Evolutionary conservation across 2,888 invertebrate genomes (phyloP).

Genomic region (Gymnoscelis rufifasciata): DNA sequence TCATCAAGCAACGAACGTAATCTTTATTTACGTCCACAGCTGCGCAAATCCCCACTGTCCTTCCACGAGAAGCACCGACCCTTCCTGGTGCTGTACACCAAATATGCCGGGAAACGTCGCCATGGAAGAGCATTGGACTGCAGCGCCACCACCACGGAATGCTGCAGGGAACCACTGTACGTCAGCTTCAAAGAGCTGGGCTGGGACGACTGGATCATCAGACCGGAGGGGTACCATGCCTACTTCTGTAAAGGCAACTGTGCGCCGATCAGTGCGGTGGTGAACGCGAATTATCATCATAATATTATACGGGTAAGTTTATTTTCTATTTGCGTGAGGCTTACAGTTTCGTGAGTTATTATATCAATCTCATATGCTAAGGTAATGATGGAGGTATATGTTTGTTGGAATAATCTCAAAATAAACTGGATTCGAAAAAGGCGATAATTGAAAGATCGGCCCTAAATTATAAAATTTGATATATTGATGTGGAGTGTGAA

Average conservation of each 20-base stretch:
- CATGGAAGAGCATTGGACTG: slow-evolving; percentile 84
- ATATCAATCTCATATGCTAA: too few species aligned
- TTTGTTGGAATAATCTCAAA: too few species aligned
- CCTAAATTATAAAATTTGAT: too few species aligned
- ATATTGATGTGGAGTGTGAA: too few species aligned
- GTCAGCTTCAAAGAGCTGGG: slow-evolving; percentile 91
- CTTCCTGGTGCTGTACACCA: slow-evolving; percentile 88
- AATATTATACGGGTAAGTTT: slow-evolving; percentile 85
- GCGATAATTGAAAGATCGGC: too few species aligned
- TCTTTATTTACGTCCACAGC: too few species aligned
- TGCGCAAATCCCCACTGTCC: slow-evolving; percentile 83
- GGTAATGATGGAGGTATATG: too few species aligned
- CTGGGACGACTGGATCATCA: slow-evolving; percentile 93
- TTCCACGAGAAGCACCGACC: slow-evolving; percentile 84
- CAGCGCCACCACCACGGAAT: slow-evolving; percentile 82
- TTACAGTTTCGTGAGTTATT: too few species aligned
- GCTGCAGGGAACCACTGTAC: slow-evolving; percentile 89
- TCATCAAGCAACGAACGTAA: too few species aligned
- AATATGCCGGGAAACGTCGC: slow-evolving; percentile 82
- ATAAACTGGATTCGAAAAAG: too few species aligned
- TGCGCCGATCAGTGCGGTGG: slow-evolving; percentile 84
- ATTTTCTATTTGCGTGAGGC: too few species aligned
- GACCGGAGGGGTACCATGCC: slow-evolving; percentile 90
- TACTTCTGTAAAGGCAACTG: slow-evolving; percentile 93
- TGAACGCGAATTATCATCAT: slow-evolving; percentile 81